Conservation (phyloP, 2,888 invertebrate species). For the Platyscelio sp. region DNA sequence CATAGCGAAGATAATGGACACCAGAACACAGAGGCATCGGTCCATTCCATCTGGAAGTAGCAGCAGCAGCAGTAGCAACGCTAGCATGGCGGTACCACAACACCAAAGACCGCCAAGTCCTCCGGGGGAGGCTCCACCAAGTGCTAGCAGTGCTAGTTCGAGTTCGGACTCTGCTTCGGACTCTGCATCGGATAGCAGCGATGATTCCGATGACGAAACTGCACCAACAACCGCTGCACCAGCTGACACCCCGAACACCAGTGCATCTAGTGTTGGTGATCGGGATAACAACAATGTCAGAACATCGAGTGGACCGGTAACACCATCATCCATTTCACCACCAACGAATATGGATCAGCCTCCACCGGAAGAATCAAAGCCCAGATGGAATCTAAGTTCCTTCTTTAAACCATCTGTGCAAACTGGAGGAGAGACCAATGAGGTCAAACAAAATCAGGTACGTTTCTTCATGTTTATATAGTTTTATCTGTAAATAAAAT, state of each 20-base stretch:
- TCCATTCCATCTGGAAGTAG: conserved; percentile 58
- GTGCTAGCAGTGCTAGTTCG: conserved; percentile 87
- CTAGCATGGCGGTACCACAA: conserved; percentile 32
- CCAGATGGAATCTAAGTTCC: conserved; percentile 83
- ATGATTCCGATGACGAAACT: conserved; percentile 86
- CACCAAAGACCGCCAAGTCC: conserved; percentile 82
- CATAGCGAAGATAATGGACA: conserved; percentile 29
- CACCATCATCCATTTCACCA: conserved; percentile 81
- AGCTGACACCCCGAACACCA: conserved; percentile 42
- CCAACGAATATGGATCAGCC: conserved; percentile 77
- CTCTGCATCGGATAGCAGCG: conserved; percentile 87
- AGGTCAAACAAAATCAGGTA: conserved; percentile 78
- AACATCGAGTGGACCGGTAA: conserved; percentile 83
- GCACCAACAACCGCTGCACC: conserved; percentile 45
- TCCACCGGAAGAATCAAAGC: conserved; percentile 84
- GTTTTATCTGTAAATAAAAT: no score
- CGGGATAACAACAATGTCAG: conserved; percentile 60
- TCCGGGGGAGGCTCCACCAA: conserved; percentile 86
- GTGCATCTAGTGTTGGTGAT: conserved; percentile 65
- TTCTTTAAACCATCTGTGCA: conserved; percentile 80
- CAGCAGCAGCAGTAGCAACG: conserved; percentile 60
- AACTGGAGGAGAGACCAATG: conserved; percentile 77
- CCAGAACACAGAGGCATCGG: conserved; percentile 66
- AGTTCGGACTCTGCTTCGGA: conserved; percentile 89
- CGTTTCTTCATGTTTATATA: no score